These are phyloP conservation scores for Vespertilio murinus DNA, from an alignment of 2,797 vertebrate genomes.

Conservation along the genomic window DNA sequence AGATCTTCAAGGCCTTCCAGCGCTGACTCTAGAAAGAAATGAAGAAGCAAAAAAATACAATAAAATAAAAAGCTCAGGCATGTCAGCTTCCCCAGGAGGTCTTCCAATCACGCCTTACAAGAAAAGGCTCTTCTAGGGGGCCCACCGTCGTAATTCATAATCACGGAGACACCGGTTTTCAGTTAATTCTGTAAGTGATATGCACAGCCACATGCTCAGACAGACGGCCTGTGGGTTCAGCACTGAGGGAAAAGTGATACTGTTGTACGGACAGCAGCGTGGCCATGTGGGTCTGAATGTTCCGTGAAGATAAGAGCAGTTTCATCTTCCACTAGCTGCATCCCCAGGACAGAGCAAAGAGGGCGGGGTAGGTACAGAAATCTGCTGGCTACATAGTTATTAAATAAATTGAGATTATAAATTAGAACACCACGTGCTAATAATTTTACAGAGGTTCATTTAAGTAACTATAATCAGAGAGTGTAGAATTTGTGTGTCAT, in stretches of 20 bases:
- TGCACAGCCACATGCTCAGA: neutral
- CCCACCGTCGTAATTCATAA: neutral
- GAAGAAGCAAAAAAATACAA: conserved; percentile 52
- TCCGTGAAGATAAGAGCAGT: neutral
- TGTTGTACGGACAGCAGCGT: neutral
- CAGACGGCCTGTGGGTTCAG: neutral
- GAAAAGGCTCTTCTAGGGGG: neutral
- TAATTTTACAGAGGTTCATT: neutral
- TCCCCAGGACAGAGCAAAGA: neutral
- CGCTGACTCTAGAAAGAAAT: conserved; percentile 78
- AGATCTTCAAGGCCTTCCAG: conserved; percentile 80
- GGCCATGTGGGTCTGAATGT: neutral
- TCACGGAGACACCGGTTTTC: neutral
- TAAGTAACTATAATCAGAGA: neutral
- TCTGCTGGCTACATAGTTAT: neutral
- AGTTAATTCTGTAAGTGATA: neutral
- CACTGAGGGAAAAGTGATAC: neutral
- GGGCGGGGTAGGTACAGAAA: neutral
- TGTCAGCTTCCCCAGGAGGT: conserved; percentile 17
- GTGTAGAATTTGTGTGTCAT: neutral
- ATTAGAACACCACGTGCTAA: neutral
- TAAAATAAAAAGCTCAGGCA: neutral
- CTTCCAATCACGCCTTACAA: neutral
- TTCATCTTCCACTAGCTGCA: neutral
- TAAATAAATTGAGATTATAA: neutral